A percentile compares a stretch with the other conserved stretches of the same genome.
These are phyloP conservation scores for Monopterus albus DNA, from an alignment of 2,113 vertebrate species.

Conservation along the genomic window DNA sequence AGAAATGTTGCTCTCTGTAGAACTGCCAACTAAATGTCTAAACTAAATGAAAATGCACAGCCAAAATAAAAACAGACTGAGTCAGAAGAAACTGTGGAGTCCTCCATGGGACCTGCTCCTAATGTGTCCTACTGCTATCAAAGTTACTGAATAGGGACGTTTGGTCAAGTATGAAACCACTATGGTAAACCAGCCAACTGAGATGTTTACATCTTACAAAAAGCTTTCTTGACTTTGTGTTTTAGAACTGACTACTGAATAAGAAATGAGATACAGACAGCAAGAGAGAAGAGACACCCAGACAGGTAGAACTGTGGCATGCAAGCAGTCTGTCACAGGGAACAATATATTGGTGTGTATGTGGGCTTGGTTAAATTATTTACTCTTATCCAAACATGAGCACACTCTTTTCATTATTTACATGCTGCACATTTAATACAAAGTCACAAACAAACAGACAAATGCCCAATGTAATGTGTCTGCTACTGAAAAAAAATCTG, in stretches of 20 bases:
- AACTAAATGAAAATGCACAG: constrained; percentile 32
- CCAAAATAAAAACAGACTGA: constrained; percentile 19
- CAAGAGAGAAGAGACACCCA: neutral
- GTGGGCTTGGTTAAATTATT: constrained; percentile 61
- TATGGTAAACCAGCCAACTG: constrained; percentile 24
- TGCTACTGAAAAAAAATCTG: neutral
- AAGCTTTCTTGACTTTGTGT: constrained; percentile 42
- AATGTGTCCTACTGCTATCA: constrained; percentile 13
- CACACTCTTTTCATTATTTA: constrained; percentile 69
- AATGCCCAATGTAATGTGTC: constrained; percentile 27
- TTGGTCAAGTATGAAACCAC: constrained; percentile 28
- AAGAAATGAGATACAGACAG: constrained; percentile 60
- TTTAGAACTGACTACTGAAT: constrained; percentile 49
- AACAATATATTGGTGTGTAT: constrained; percentile 15
- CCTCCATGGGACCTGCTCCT: constrained; percentile 7
- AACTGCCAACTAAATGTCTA: constrained; percentile 5
- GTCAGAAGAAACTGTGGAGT: no score
- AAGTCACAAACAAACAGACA: constrained; percentile 32
- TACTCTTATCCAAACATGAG: constrained; percentile 64
- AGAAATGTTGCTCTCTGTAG: no score
- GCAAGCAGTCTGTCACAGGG: constrained; percentile 16
- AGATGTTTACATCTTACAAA: constrained; percentile 43
- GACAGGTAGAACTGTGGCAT: constrained; percentile 37
- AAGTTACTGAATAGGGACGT: constrained; percentile 45
- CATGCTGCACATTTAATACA: constrained; percentile 48